A percentile compares a stretch with the other conserved stretches of the same genome.
These are phyloP conservation scores for Cossypha caffra DNA, from an alignment of 2,797 vertebrate species.

Conservation along the genomic window DNA sequence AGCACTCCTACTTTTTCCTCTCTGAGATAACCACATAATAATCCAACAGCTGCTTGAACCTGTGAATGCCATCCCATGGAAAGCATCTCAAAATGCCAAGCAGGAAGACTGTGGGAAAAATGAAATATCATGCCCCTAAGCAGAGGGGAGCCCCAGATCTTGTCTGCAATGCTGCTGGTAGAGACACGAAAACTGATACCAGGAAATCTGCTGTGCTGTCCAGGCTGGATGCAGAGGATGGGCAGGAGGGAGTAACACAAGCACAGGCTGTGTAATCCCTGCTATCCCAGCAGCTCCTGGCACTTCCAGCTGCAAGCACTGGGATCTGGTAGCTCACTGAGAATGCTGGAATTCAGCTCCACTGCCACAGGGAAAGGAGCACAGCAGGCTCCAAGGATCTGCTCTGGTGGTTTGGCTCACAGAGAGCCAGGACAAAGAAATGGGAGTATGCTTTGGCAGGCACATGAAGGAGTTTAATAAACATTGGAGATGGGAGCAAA, in stretches of 20 bases:
- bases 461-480: not conserved
- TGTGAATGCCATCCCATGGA: not conserved
- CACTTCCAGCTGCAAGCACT: not conserved
- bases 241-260: not conserved
- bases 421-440: not conserved
- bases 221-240: not conserved
- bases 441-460: not conserved
- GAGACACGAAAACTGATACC: accelerated
- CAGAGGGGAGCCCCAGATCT: accelerated
- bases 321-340: accelerated
- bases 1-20: not conserved
- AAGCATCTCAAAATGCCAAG: not conserved
- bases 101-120: not conserved
- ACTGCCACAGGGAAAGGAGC: not conserved
- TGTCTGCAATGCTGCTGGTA: not conserved
- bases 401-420: not conserved
- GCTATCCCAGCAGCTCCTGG: not conserved
- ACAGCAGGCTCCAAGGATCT: accelerated
- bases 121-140: not conserved
- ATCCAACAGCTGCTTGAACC: not conserved
- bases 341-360: not conserved
- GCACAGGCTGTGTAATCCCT: not conserved
- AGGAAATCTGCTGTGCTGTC: not conserved
- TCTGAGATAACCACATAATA: not conserved
- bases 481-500: not conserved